Conservation (phyloP, 2,888 invertebrate genomes). For the Eutolmus rufibarbis region DNA sequence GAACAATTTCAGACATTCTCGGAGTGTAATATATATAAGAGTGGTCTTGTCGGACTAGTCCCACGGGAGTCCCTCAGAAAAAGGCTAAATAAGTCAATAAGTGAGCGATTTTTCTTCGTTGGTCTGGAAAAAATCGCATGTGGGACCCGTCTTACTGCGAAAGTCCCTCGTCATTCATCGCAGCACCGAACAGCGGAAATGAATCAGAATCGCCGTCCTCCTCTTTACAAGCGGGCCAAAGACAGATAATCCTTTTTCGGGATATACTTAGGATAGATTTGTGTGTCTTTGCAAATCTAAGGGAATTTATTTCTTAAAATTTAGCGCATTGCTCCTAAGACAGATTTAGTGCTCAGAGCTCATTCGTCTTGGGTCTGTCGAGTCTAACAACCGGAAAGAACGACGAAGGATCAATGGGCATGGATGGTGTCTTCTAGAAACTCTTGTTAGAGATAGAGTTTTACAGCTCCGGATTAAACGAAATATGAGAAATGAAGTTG, state of each 20-base stretch:
- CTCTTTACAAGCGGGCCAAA: neutral
- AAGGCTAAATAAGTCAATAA: neutral
- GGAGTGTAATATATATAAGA: neutral
- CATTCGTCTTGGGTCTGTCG: neutral
- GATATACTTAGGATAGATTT: neutral
- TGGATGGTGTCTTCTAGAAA: neutral
- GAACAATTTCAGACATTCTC: neutral
- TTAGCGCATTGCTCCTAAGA: neutral
- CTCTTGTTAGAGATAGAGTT: neutral
- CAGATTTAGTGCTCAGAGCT: neutral
- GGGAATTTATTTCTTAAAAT: conserved; percentile 19
- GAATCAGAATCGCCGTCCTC: neutral
- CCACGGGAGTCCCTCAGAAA: neutral
- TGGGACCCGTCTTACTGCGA: neutral
- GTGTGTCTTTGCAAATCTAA: neutral
- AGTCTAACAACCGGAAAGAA: neutral
- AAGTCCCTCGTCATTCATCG: neutral
- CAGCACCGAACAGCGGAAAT: neutral
- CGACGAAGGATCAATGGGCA: neutral
- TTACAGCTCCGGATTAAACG: neutral
- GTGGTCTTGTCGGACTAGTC: neutral
- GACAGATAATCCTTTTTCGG: conserved; percentile 7
- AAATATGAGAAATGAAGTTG: neutral
- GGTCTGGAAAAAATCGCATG: neutral
- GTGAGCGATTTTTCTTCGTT: neutral